Base-by-base conservation (phyloP, 2,113 vertebrate genomes). In the Scomber colias region DNA sequence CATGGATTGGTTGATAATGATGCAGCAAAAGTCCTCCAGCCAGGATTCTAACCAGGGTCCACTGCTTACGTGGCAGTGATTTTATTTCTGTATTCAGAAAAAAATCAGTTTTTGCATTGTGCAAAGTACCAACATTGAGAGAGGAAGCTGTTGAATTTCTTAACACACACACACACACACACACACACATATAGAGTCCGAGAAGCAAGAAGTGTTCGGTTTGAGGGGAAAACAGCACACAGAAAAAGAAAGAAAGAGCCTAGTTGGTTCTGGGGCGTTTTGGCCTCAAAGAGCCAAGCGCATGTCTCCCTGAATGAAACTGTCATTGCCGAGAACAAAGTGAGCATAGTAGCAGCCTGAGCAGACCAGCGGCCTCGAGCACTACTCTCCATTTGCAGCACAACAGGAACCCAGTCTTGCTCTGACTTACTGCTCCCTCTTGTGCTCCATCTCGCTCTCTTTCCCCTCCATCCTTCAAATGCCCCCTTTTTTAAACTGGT, bases 291-390 rank as follows among this genome's bases (percentile, higher is more conserved):
- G 79, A 75, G 67, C 81, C 69, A 13, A 56, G 76, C 59, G 86
- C 86, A 84, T 27, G 66, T 83, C 85, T 85, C 68, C 48, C 57
- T 82, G 87, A 92, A 89, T 87, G 70, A 84, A 90, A 66, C 82
- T 59, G 91, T 92, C 90, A 92, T 89, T 79, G 68, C 84, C 5
- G 74, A 87, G 86, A 89, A 88, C 92, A 92, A 90, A 91, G 89
- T 79, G 85, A 92, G 89, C 84, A 71, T 57, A 67, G 62, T 71
- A 86, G 83, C 85, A 83, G 79, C 78, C 72, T 12, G 49, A 70
- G 81, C 85, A 88, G 82, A 77, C 66, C 46, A n/a, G 51, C 60
- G 62, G 90, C 89, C 88, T 84, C 70, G 1, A 87, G 89, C 90
- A 11, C 60, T 59, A 6, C 59, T 89, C 75, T 88, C 77, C 80